Base-by-base conservation (phyloP, 2,113 vertebrate species). In the Sinosuthora webbiana region DNA sequence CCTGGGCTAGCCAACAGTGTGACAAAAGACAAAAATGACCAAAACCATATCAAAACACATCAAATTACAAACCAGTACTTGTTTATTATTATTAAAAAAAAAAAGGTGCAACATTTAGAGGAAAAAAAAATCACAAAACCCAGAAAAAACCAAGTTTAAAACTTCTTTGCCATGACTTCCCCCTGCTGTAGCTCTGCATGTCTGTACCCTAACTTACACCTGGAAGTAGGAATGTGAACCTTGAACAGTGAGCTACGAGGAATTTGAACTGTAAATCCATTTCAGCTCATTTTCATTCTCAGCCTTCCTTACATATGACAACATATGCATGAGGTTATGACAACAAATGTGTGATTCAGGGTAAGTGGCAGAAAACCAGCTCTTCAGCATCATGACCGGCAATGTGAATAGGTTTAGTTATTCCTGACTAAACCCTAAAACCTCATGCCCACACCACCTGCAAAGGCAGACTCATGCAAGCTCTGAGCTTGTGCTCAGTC, bases 91-190 rank as follows among this genome's bases (percentile, higher is more conserved):
- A 8, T 52, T 41, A 20, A 50, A 82, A 57, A 79, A 37, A 24
- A 49, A 24, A 49, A 49, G 25, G n/a, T 27, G 13, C 20, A 71
- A 49, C 18, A 57, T 33, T 56, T 47, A 69, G 30, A 56, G 24
- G 42, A 41, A 80, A 63, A 30, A 11, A 8, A 24, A 2, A 28
- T 18, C 8, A 31, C 1, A 44, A 87, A 60, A 24, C 45, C n/a
- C 0, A 71, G 21, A 82, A 53, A 50, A 19, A 1, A 0, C 1
- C 6, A 63, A 18, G 30, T 35, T 69, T 59, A 86, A 18, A 47
- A 35, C 24, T 69, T 87, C 31, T n/a, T 49, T 59, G 19, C 31
- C 31, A 81, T 3, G 11, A 30, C 16, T 22, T 50, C 42, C 8
- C 41, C 21, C n/a, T 80, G 15, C 41, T n/a, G 52, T 31, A 77